Evolutionary conservation across 2,113 vertebrate genomes (phyloP).

Genomic region (Rhadina sibilatrix): DNA sequence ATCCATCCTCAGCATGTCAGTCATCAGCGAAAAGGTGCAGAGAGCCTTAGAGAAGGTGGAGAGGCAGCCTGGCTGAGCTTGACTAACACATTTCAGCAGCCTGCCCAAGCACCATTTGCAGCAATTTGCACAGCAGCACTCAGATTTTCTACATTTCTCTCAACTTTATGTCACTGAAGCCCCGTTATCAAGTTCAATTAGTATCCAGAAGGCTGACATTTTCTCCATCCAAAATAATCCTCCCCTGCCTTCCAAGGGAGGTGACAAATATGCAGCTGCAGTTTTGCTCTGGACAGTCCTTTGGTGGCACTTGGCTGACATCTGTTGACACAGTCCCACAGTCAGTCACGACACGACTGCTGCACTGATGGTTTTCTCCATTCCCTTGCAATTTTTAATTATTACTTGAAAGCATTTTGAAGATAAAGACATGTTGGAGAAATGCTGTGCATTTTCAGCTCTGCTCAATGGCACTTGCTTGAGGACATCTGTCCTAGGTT

Average conservation of each 20-base stretch:
- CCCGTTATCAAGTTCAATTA: not conserved
- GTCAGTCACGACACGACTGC: not conserved
- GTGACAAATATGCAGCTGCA: not conserved
- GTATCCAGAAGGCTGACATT: not conserved
- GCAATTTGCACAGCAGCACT: not conserved
- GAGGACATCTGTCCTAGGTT: not conserved
- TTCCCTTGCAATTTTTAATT: not conserved
- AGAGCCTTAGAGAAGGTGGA: no score
- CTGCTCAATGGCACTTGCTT: not conserved
- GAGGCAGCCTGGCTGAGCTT: not conserved
- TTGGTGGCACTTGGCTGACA: conserved; percentile 59
- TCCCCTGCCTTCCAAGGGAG: not conserved
- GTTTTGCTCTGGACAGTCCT: not conserved
- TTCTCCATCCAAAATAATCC: not conserved
- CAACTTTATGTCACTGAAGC: not conserved
- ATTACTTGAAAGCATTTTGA: not conserved
- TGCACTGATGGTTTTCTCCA: not conserved
- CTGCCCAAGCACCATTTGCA: not conserved
- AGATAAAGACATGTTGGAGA: not conserved
- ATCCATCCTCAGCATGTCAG: not conserved
- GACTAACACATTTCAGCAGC: fast-evolving
- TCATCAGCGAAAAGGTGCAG: not conserved
- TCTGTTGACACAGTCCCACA: conserved; percentile 1
- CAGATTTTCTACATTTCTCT: not conserved
- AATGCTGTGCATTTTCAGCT: not conserved